Base-by-base conservation (phyloP, 1,140 invertebrate species). In the Nasonia longicornis region DNA sequence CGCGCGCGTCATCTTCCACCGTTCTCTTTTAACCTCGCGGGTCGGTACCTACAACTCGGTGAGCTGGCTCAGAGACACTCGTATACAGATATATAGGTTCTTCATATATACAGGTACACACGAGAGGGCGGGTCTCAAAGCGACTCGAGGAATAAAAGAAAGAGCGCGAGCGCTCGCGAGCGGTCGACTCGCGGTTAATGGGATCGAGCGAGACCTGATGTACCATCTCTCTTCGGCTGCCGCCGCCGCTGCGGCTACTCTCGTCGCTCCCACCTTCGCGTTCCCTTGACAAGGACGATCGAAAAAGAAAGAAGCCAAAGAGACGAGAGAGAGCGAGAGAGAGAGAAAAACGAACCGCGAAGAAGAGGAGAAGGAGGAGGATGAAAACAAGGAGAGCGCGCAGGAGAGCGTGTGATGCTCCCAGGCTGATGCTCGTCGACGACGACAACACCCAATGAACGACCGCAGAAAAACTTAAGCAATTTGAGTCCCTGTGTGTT, bases 401-500 rank as follows among this genome's bases (percentile, higher is more conserved):
- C n/a, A 14, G n/a, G 26, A 70, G 70, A 31, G 38, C 14, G 42
- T 52, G 26, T 38, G 42, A 78, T 69, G 74, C 81, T 75, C 74
- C 83, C 42, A 80, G 45, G 63, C 63, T 67, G 26, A 20, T 48
- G 42, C 52, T 70, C 72, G 63, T 48, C 75, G 69, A 73, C 85
- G 88, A 89, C 88, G 87, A 90, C 88, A 88, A 88, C 86, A 86
- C 83, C 84, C 86, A 87, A 89, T 86, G 87, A 87, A 89, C 86
- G 86, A 87, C 87, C 86, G 84, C 87, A 88, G 87, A 90, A 90
- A 89, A 89, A 88, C 84, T 88, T 86, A 87, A 88, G 87, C 88
- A 90, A 90, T 89, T 89, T 87, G 86, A 89, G 86, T 88, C 84
- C 85, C 85, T 86, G 86, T 86, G 85, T 85, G 87, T 87, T 86